Evolutionary conservation across 2,113 vertebrate species (phyloP), one percentile per base, ranked within the genome.

Genomic region (Sorex araneus): DNA sequence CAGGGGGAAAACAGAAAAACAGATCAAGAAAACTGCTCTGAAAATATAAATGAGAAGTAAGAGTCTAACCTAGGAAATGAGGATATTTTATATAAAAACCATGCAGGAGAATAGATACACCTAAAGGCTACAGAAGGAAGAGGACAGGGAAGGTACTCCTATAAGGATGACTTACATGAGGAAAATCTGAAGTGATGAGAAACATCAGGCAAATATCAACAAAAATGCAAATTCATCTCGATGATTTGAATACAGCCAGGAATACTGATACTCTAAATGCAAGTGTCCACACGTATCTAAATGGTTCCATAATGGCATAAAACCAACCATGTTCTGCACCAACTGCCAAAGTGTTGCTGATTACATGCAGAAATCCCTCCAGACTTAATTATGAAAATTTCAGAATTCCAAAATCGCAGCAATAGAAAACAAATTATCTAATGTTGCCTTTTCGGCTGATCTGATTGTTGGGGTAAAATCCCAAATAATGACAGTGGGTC

Each of bases 21-120:
- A 3, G 71, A 30, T 63, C 21, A 54, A 60, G 16, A 27, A 83
- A 23, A 2, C 57, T 36, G 76, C 66, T 94, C 27, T 6, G 63
- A 83, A 93, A 93, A 32, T 75, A 92, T 2, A 57, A 32, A 81
- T 69, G 28, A 76, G 12, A 77, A 30, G n/a, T 27, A 80, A 84
- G n/a, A 78, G 6, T 90, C 6, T 43, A 36, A 63, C 43, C 23
- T 27, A 76, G 28, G 32, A 85, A 75, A 9, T n/a, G 2, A 47
- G 6, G 28, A 50, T 4, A 60, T 60, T 60, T 60, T 60, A 21
- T 60, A 28, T 9, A 45, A n/a, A 91, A 57, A 67, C 21, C 63
- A 78, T 2, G 4, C 4, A 40, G 40, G 7, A 36, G 32, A 90
- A 85, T 36, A 45, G 81, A 60, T 11, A 30, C 4, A 50, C n/a